These are phyloP conservation scores for Amyelois transitella DNA, from an alignment of 1,140 invertebrate species.

Conservation along the genomic window DNA sequence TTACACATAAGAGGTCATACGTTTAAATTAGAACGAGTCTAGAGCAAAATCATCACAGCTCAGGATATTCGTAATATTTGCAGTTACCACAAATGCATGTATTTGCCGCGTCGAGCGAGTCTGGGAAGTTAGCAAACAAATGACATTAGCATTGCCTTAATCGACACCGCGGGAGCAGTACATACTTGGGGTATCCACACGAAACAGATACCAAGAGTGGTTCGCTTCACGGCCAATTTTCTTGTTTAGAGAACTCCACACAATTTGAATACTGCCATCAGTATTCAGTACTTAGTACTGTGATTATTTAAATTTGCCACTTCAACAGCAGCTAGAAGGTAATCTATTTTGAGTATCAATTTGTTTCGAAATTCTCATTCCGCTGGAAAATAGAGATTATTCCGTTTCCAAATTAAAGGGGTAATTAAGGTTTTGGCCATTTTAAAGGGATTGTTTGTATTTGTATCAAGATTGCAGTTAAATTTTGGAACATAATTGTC, in stretches of 20 bases:
- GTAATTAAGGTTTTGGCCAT: not conserved
- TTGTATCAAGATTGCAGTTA: not conserved
- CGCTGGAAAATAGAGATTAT: conserved; percentile 3
- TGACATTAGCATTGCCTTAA: conserved; percentile 52
- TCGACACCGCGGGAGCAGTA: conserved; percentile 42
- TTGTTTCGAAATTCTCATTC: conserved; percentile 11
- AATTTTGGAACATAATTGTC: not conserved
- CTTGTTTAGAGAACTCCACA: conserved; percentile 38
- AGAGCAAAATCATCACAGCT: too few species aligned
- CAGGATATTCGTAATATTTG: conserved; percentile 33
- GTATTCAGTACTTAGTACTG: conserved; percentile 34
- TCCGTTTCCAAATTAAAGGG: not conserved
- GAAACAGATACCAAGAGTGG: conserved; percentile 11
- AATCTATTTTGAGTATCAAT: conserved; percentile 28
- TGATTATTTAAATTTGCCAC: conserved; percentile 46
- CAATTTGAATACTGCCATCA: conserved; percentile 38
- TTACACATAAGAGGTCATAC: not conserved
- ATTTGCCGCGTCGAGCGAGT: conserved; percentile 22
- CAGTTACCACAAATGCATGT: conserved; percentile 15
- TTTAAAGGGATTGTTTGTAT: not conserved
- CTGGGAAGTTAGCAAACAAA: conserved; percentile 53
- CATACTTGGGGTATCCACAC: too few species aligned
- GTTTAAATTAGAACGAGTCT: too few species aligned
- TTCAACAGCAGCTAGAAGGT: conserved; percentile 30
- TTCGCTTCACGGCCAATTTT: conserved; percentile 32